A percentile compares a stretch with the other conserved stretches of the same genome.
phyloP scores from a whole-genome alignment of 2,888 invertebrate species.

The Rutpela maculata region DNA sequence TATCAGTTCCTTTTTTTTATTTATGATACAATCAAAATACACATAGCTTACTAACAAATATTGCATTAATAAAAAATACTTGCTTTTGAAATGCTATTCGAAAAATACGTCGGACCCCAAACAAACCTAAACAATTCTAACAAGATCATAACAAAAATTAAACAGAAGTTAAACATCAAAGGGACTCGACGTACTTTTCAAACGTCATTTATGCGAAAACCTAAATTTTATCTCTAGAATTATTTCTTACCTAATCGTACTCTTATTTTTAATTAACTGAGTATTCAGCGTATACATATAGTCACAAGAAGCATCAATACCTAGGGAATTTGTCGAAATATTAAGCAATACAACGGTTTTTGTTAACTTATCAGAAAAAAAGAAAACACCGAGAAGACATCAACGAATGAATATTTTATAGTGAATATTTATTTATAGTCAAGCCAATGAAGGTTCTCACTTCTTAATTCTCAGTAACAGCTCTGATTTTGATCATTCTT shows the following conservation, averaged over 20 bases:
- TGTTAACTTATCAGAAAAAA: slow-evolving; percentile 25
- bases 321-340: slow-evolving; percentile 55
- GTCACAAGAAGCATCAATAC: slow-evolving; percentile 71
- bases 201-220: slow-evolving; percentile 29
- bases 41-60: slow-evolving; percentile 72
- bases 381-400: too few species aligned
- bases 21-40: slow-evolving; percentile 72
- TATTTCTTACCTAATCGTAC: slow-evolving; percentile 40
- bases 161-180: slow-evolving; percentile 4
- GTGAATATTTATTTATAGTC: too few species aligned
- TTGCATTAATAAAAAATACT: slow-evolving; percentile 72
- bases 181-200: not conserved
- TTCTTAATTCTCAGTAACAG: too few species aligned
- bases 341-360: slow-evolving; percentile 45
- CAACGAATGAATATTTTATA: too few species aligned
- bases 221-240: slow-evolving; percentile 35
- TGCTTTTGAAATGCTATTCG: slow-evolving; percentile 48
- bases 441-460: too few species aligned
- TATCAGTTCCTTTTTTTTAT: slow-evolving; percentile 63
- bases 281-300: slow-evolving; percentile 73
- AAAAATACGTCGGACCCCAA: slow-evolving; percentile 38
- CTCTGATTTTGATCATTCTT: too few species aligned
- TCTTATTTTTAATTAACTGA: slow-evolving; percentile 62
- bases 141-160: slow-evolving; percentile 51
- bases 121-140: slow-evolving; percentile 52